Conservation (phyloP, 2,797 vertebrate genomes). For the Phoxinus dragarum region DNA sequence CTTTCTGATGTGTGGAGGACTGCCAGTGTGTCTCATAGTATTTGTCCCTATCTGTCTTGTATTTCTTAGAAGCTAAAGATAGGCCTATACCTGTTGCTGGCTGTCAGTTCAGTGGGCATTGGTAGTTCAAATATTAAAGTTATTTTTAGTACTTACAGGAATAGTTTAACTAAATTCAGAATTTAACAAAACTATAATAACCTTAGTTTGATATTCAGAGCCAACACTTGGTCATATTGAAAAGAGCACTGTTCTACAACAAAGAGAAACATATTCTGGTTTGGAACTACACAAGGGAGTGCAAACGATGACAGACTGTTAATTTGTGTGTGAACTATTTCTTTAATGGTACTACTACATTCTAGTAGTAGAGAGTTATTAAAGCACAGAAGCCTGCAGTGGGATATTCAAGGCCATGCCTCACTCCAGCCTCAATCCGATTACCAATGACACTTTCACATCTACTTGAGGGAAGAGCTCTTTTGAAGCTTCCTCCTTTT, state of each 20-base stretch:
- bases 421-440: conserved; percentile 70
- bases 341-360: conserved; percentile 63
- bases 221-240: not conserved
- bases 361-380: conserved; percentile 52
- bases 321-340: not conserved
- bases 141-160: conserved; percentile 10
- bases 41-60: conserved; percentile 68
- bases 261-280: not conserved
- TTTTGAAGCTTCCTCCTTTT: conserved; percentile 32
- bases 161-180: not conserved
- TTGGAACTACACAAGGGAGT: not conserved
- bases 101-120: conserved; percentile 65
- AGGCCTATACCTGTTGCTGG: conserved; percentile 46
- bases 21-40: conserved; percentile 70
- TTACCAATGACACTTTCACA: conserved; percentile 58
- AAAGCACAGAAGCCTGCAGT: conserved; percentile 22
- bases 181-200: not conserved
- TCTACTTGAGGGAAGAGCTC: conserved; percentile 8
- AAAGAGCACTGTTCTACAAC: not conserved
- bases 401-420: conserved; percentile 39
- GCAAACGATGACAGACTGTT: not conserved
- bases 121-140: conserved; percentile 68
- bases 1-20: conserved; percentile 49
- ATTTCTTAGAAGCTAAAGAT: conserved; percentile 62
- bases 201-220: not conserved